A percentile compares a stretch with the other conserved stretches of the same genome.
Conservation (phyloP, 2,888 invertebrate genomes). For the Sylvicola cinctus region DNA sequence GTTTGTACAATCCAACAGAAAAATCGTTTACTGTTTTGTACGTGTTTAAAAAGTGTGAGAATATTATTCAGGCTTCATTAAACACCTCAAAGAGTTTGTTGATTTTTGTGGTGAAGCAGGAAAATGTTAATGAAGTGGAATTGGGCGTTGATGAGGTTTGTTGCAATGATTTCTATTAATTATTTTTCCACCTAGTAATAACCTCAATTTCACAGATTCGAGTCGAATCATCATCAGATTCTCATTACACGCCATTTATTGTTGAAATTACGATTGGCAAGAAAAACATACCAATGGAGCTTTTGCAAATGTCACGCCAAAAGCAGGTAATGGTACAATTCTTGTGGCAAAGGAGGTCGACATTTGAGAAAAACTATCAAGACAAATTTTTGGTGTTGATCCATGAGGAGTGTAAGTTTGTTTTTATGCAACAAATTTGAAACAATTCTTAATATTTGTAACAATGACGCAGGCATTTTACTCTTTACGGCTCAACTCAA, state of each 20-base stretch:
- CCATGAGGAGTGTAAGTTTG: slow-evolving; percentile 55
- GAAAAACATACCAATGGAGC: slow-evolving; percentile 16
- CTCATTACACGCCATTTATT: slow-evolving; percentile 40
- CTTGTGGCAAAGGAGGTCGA: slow-evolving; percentile 20
- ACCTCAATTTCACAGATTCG: too few relatives aligned
- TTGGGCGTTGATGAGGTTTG: slow-evolving; percentile 13
- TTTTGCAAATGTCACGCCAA: slow-evolving; percentile 31
- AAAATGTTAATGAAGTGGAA: slow-evolving; percentile 12
- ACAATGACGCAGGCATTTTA: slow-evolving; percentile 18
- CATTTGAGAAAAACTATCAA: slow-evolving; percentile 18
- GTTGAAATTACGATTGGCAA: slow-evolving; percentile 33
- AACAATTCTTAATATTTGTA: too few relatives aligned
- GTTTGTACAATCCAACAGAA: slow-evolving; percentile 36
- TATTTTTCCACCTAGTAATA: too few relatives aligned
- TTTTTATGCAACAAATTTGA: too few relatives aligned
- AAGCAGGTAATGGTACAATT: slow-evolving; percentile 67
- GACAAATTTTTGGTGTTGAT: slow-evolving; percentile 53
- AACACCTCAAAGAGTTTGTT: slow-evolving; percentile 45
- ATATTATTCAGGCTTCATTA: slow-evolving; percentile 61
- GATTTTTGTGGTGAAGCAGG: slow-evolving; percentile 40
- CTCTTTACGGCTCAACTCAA: slow-evolving; percentile 22
- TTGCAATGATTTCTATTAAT: too few relatives aligned
- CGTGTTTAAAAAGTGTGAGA: slow-evolving; percentile 37
- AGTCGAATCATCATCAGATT: slow-evolving; percentile 10
- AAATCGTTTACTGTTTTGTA: slow-evolving; percentile 38